phyloP scores from a whole-genome alignment of 2,113 vertebrate genomes.

The Crypturellus undulatus region DNA sequence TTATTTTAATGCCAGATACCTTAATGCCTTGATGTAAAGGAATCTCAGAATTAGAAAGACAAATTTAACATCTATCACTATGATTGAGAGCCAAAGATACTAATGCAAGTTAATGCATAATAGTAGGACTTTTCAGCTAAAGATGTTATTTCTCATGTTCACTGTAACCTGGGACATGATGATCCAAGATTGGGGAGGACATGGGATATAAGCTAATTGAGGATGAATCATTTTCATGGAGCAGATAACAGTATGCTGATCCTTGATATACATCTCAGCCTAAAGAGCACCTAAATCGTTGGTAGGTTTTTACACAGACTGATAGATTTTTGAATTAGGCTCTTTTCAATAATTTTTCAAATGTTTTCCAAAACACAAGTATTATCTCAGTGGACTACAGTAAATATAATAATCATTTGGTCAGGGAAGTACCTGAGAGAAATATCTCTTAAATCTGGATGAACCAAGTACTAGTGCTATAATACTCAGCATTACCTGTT shows the following conservation, averaged over 20 bases:
- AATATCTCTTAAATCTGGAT: not conserved
- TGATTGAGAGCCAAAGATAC: not conserved
- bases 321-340: not conserved
- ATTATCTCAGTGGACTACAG: not conserved
- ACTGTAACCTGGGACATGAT: not conserved
- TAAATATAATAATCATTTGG: not conserved
- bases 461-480: not conserved
- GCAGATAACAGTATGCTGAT: not conserved
- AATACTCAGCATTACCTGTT: not conserved
- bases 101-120: not conserved
- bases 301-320: not conserved
- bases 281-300: not conserved
- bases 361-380: not conserved
- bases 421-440: not conserved
- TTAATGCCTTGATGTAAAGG: too few relatives aligned
- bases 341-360: not conserved
- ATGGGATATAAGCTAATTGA: not conserved
- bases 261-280: not conserved
- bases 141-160: not conserved
- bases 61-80: not conserved
- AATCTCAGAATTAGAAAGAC: not conserved
- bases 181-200: not conserved
- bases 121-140: not conserved
- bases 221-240: not conserved
- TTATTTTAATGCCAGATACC: not conserved